A percentile compares a stretch with the other conserved stretches of the same genome.
phyloP scores from a whole-genome alignment of 53 echinoderm and acorn worm species.

The Crossaster papposus region DNA sequence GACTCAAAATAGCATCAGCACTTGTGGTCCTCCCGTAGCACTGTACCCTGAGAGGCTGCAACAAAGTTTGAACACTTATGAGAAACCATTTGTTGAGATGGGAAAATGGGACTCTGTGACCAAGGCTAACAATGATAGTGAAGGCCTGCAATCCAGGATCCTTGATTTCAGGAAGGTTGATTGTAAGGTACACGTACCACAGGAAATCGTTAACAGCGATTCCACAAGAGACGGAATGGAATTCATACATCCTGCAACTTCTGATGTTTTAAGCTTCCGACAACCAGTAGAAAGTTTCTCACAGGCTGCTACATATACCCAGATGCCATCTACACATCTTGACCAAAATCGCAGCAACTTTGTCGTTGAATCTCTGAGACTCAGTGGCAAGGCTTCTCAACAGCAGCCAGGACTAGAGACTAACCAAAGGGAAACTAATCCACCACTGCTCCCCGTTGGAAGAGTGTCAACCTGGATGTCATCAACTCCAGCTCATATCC shows the following conservation, averaged over 20 bases:
- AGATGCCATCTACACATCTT: background rate
- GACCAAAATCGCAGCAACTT: background rate
- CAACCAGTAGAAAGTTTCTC: background rate
- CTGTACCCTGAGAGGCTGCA: background rate
- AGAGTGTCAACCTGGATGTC: slow-evolving; percentile 26
- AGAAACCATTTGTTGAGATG: slow-evolving; percentile 35
- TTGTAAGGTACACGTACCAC: background rate
- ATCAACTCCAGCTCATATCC: slow-evolving; percentile 47
- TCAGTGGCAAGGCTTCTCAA: background rate
- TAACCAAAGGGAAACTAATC: background rate
- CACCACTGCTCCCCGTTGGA: background rate
- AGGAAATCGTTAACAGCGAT: background rate
- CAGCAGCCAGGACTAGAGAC: background rate
- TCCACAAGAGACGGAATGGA: background rate
- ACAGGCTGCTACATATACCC: background rate
- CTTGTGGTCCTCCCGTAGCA: background rate
- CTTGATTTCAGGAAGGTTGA: background rate
- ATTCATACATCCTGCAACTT: background rate
- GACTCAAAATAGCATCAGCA: background rate
- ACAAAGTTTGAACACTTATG: slow-evolving; percentile 1
- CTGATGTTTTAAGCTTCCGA: background rate
- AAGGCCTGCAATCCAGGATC: background rate
- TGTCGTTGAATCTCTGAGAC: background rate
- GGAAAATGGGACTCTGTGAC: background rate
- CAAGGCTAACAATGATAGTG: background rate